Percentiles rank a stretch among this genome's conserved stretches.
phyloP scores from a whole-genome alignment of 2,888 invertebrate species.

The Stenolophus ochropezus region DNA sequence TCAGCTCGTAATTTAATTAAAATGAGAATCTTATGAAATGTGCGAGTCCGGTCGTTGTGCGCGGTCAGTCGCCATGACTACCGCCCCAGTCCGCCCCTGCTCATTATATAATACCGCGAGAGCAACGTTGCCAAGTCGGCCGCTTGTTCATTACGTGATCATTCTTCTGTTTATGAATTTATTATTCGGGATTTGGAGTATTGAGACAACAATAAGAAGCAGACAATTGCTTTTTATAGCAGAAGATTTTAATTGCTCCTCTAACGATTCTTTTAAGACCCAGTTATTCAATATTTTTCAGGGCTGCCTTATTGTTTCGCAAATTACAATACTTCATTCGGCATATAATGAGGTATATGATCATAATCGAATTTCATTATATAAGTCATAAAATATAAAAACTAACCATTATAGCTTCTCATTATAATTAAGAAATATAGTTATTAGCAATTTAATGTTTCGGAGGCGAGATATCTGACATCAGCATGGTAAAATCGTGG shows the following conservation, averaged over 20 bases:
- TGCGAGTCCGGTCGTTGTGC: neutral
- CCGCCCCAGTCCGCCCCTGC: neutral
- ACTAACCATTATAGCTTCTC: no score
- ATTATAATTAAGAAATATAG: no score
- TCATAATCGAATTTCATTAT: neutral
- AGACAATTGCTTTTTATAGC: conserved; percentile 2
- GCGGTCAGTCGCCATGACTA: neutral
- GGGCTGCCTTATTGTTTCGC: neutral
- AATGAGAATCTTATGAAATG: neutral
- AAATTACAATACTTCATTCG: no score
- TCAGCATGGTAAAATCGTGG: no score
- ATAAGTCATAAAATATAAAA: no score
- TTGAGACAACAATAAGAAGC: conserved; percentile 27
- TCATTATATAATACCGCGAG: conserved; percentile 1
- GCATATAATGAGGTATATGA: no score
- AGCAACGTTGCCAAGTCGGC: neutral
- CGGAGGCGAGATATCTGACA: no score
- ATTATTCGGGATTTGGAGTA: conserved; percentile 12
- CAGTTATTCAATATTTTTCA: conserved; percentile 1
- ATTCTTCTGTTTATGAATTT: conserved; percentile 44
- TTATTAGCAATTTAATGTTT: no score
- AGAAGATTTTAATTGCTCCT: conserved; percentile 20
- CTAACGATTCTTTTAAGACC: conserved; percentile 5
- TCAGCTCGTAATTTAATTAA: conserved; percentile 12
- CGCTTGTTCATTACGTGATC: conserved; percentile 26